phyloP scores from a whole-genome alignment of 2,888 invertebrate species.

The Hymenopus coronatus region DNA sequence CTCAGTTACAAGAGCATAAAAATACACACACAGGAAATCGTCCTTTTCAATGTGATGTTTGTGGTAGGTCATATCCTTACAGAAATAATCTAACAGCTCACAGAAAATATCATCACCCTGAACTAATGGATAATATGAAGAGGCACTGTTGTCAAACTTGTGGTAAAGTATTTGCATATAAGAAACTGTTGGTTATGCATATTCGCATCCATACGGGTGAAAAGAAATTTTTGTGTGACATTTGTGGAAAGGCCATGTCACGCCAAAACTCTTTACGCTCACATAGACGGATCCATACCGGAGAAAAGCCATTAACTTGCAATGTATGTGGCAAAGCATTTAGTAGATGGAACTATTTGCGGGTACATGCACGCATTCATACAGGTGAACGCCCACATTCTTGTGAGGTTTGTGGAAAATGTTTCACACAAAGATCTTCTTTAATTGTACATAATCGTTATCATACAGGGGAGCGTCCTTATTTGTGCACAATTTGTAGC shows the following conservation, averaged over 20 bases:
- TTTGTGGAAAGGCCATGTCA: constrained; percentile 30
- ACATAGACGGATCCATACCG: constrained; percentile 47
- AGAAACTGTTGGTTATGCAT: constrained; percentile 40
- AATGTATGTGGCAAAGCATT: constrained; percentile 57
- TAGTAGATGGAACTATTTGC: constrained; percentile 55
- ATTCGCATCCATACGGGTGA: constrained; percentile 43
- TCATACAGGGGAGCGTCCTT: constrained; percentile 28
- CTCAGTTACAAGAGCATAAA: constrained; percentile 23
- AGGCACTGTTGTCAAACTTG: constrained; percentile 40
- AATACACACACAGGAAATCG: constrained; percentile 44
- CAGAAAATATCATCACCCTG: constrained; percentile 46
- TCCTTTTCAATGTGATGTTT: constrained; percentile 46
- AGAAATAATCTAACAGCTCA: constrained; percentile 55
- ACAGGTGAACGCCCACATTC: constrained; percentile 56
- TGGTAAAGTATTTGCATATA: constrained; percentile 39
- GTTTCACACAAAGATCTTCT: constrained; percentile 44
- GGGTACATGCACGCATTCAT: constrained; percentile 55
- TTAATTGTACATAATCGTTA: constrained; percentile 28
- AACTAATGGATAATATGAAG: constrained; percentile 39
- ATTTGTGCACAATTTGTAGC: constrained; percentile 19
- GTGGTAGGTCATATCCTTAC: constrained; percentile 52
- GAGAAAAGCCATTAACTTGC: constrained; percentile 56
- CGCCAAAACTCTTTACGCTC: constrained; percentile 37
- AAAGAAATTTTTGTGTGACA: constrained; percentile 30
- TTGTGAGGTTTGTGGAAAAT: constrained; percentile 55